Percentiles rank a stretch among this genome's conserved stretches.
Evolutionary conservation across 2,113 vertebrate species (phyloP).

Genomic region (Ctenodactylus gundi): DNA sequence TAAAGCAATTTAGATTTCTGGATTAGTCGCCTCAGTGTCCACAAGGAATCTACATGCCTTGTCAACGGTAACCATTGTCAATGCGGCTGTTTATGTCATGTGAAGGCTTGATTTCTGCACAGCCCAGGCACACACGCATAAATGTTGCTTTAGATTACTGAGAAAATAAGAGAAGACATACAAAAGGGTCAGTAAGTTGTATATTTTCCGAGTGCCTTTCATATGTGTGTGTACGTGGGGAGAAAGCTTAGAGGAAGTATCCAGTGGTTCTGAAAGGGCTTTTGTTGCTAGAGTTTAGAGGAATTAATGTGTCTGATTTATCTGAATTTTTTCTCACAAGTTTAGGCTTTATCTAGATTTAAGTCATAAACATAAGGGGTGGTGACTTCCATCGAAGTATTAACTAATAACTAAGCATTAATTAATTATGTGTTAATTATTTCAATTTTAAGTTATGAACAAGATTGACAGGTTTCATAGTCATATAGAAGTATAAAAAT

Average conservation of each 20-base stretch:
- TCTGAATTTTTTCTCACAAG: neutral
- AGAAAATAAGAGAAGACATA: neutral
- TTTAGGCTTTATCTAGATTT: neutral
- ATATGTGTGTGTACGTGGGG: neutral
- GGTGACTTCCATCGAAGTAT: neutral
- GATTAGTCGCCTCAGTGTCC: neutral
- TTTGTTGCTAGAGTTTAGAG: neutral
- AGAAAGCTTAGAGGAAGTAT: neutral
- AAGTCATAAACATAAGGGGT: neutral
- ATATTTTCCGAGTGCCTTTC: neutral
- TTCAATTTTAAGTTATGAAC: neutral
- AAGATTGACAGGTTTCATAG: neutral
- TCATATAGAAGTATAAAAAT: neutral
- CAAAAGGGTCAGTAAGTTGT: neutral
- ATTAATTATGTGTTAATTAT: neutral
- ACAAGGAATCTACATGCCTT: neutral
- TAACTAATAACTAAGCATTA: too few species aligned
- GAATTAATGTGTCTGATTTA: neutral
- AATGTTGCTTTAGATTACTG: conserved; percentile 35
- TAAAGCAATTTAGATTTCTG: conserved; percentile 5
- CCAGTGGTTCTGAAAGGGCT: neutral
- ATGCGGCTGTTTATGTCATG: neutral
- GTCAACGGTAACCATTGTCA: neutral
- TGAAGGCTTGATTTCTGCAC: conserved; percentile 18
- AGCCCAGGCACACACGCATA: neutral